phyloP scores from a whole-genome alignment of 1,140 invertebrate genomes.

The Lineus longissimus region DNA sequence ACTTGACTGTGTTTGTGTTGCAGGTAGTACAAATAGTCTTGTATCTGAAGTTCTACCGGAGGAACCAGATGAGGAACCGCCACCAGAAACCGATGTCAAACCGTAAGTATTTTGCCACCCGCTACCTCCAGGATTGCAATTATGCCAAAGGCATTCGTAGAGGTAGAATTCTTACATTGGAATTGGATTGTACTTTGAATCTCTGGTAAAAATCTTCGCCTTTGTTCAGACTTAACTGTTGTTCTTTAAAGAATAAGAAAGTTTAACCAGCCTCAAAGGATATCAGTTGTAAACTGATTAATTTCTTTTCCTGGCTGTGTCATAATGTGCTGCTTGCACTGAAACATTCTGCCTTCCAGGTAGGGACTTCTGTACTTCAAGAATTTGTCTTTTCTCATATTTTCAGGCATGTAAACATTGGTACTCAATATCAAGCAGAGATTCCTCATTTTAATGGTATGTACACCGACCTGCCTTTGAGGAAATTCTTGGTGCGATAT shows the following conservation, averaged over 20 bases:
- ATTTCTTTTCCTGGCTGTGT: too few relatives aligned
- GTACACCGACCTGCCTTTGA: slow-evolving; percentile 20
- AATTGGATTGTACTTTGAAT: too few relatives aligned
- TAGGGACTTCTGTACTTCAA: not conserved
- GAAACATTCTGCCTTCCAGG: too few relatives aligned
- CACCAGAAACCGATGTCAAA: slow-evolving; percentile 47
- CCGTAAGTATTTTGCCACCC: slow-evolving; percentile 34
- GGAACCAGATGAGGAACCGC: slow-evolving; percentile 28
- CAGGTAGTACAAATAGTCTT: not conserved
- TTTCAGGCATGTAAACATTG: slow-evolving; percentile 80
- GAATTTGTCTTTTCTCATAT: slow-evolving; percentile 13
- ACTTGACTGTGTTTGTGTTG: too few relatives aligned
- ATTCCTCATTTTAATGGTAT: slow-evolving; percentile 61
- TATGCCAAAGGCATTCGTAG: not conserved
- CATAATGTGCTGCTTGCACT: too few relatives aligned
- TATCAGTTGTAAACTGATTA: too few relatives aligned
- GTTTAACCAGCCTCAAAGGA: too few relatives aligned
- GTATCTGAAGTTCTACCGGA: slow-evolving; percentile 6
- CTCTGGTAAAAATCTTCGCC: too few relatives aligned
- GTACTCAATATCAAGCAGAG: slow-evolving; percentile 80
- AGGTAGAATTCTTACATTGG: not conserved
- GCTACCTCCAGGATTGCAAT: not conserved
- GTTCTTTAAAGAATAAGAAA: too few relatives aligned
- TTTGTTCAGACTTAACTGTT: too few relatives aligned
- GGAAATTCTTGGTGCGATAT: too few relatives aligned